Evolutionary conservation across 2,797 vertebrate genomes (phyloP), one percentile per base, ranked within the genome.

Genomic region (Lophotriccus pileatus): DNA sequence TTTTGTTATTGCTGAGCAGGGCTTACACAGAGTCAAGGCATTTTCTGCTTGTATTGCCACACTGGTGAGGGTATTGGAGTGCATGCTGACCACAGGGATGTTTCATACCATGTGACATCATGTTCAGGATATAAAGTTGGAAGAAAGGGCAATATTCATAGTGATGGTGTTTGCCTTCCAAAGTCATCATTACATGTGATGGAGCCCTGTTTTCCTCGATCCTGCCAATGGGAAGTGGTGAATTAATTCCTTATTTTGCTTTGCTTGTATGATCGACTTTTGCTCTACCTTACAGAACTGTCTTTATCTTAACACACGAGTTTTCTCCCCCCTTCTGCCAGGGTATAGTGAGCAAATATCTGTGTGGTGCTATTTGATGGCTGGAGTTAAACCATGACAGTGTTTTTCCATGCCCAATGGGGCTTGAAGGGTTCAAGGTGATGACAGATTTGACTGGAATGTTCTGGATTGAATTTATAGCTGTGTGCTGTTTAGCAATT

Each of bases 51-150:
- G 12, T 63, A 6, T 11, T 37, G 27, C 32, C 36, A 28, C 12
- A 6, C 3, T 44, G n/a, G 5, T 4, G 23, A 37, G n/a, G 5
- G 0, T 0, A 3, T 44, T n/a, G 20, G 13, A 9, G 5, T 30
- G 12, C 19, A 17, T 17, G 41, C 16, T 13, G 43, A 41, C 21
- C 21, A 22, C 0, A 1, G 13, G 32, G 20, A 32, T 49, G 17
- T n/a, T 82, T 28, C 32, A 25, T 19, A 74, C 4, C 0, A 0
- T 2, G 21, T 20, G 27, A 37, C 16, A 37, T 9, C 23, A 62
- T 63, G 14, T 20, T 62, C 60, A 43, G 8, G 4, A 62, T 28
- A 62, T 8, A 43, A 25, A 75, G 16, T 27, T 43, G 43, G 23
- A 76, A 62, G 55, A 82, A 82, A 22, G 22, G 9, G 20, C 4